phyloP scores from a whole-genome alignment of 2,797 vertebrate species.

The Leptatherina wallacei region DNA sequence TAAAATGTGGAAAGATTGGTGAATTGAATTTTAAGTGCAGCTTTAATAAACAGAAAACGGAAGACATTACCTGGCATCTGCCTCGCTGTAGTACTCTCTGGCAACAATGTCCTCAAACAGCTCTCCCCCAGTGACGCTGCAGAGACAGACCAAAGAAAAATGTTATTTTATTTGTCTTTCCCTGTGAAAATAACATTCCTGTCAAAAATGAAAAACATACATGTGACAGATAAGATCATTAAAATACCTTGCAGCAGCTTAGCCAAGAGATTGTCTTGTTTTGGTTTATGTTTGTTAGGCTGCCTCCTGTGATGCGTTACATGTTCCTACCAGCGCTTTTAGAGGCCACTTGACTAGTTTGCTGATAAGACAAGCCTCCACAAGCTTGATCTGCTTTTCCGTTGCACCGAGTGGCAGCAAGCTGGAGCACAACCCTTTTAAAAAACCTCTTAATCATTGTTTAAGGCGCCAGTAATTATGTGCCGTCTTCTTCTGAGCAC shows the following conservation, averaged over 20 bases:
- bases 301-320: background rate
- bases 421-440: background rate
- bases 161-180: background rate
- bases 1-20: no score
- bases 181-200: background rate
- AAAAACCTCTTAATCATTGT: background rate
- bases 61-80: conserved; percentile 92
- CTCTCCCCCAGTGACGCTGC: conserved; percentile 96
- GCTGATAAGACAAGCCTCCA: conserved; percentile 10
- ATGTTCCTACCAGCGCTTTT: background rate
- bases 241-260: background rate
- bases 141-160: conserved; percentile 17
- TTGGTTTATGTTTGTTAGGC: background rate
- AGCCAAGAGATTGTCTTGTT: background rate
- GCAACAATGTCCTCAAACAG: conserved; percentile 99
- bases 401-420: background rate
- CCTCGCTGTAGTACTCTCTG: conserved; percentile 98
- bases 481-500: background rate
- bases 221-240: background rate
- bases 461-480: background rate
- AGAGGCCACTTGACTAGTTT: conserved; percentile 13
- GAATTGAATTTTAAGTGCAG: no score
- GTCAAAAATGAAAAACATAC: background rate
- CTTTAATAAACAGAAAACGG: background rate
- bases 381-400: conserved; percentile 7